Evolutionary conservation across 2,888 invertebrate genomes (phyloP).

Genomic region (Stictocephala bisonia): DNA sequence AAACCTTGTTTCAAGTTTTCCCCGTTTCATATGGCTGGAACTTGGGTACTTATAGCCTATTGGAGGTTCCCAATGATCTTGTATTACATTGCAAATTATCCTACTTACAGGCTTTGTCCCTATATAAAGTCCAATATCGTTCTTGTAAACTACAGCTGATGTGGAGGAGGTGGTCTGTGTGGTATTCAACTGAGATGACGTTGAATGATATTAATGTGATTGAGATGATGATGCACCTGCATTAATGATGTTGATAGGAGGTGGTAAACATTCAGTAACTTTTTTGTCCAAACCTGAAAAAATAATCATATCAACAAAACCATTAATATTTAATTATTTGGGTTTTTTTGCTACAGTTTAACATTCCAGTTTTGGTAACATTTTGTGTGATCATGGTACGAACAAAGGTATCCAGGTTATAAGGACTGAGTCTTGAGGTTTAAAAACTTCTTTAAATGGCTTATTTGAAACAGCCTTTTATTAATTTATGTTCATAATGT

Average conservation of each 20-base stretch:
- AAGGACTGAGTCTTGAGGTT: too few relatives aligned
- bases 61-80: not conserved
- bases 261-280: too few relatives aligned
- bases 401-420: too few relatives aligned
- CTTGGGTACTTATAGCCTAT: not conserved
- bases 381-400: not conserved
- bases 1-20: not conserved
- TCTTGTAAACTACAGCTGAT: not conserved
- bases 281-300: too few relatives aligned
- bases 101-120: not conserved
- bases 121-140: not conserved
- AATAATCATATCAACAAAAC: not conserved
- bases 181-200: too few relatives aligned
- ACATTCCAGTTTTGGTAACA: too few relatives aligned
- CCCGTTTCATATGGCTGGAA: not conserved
- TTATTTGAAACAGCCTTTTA: not conserved
- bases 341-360: not conserved
- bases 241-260: too few relatives aligned
- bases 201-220: too few relatives aligned
- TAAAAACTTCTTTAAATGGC: too few relatives aligned
- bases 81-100: not conserved
- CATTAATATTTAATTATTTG: too few relatives aligned
- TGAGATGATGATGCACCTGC: too few relatives aligned
- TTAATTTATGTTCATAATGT: not conserved
- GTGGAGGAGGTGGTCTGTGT: not conserved